Evolutionary conservation across 2,888 invertebrate genomes (phyloP).

Genomic region (Drosophila eohydei): DNA sequence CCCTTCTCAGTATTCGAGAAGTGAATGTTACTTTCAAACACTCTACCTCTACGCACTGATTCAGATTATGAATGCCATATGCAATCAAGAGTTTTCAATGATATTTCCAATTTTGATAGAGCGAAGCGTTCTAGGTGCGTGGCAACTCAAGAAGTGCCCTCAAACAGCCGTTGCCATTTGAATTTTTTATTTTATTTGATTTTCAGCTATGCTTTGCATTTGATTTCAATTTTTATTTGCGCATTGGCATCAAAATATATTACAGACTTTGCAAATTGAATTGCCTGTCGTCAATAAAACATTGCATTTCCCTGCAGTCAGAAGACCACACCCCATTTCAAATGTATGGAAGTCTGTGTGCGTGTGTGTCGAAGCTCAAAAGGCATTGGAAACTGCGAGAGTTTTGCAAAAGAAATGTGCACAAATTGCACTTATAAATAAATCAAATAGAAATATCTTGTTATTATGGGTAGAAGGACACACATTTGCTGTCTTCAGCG

Average conservation of each 20-base stretch:
- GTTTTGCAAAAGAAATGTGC: slow-evolving; percentile 69
- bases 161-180: slow-evolving; percentile 1
- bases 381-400: slow-evolving; percentile 50
- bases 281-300: slow-evolving; percentile 66
- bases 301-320: slow-evolving; percentile 43
- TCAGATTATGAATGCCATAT: background rate
- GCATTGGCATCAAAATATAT: slow-evolving; percentile 53
- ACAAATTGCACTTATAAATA: slow-evolving; percentile 81
- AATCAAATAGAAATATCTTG: slow-evolving; percentile 77
- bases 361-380: slow-evolving; percentile 36
- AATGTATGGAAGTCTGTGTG: slow-evolving; percentile 1
- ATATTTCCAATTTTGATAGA: background rate
- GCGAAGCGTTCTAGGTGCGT: background rate
- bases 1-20: background rate
- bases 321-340: slow-evolving; percentile 20
- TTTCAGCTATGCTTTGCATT: slow-evolving; percentile 38
- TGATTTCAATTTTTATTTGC: slow-evolving; percentile 37
- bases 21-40: background rate
- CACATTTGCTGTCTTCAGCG: slow-evolving; percentile 21
- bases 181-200: slow-evolving; percentile 29
- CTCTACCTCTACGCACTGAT: background rate
- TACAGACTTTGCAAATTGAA: slow-evolving; percentile 66
- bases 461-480: slow-evolving; percentile 56
- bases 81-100: slow-evolving; percentile 3
- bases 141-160: background rate